Percentiles rank a stretch among this genome's conserved stretches.
Evolutionary conservation across 2,797 vertebrate species (phyloP).

Genomic region (Poecilia picta): DNA sequence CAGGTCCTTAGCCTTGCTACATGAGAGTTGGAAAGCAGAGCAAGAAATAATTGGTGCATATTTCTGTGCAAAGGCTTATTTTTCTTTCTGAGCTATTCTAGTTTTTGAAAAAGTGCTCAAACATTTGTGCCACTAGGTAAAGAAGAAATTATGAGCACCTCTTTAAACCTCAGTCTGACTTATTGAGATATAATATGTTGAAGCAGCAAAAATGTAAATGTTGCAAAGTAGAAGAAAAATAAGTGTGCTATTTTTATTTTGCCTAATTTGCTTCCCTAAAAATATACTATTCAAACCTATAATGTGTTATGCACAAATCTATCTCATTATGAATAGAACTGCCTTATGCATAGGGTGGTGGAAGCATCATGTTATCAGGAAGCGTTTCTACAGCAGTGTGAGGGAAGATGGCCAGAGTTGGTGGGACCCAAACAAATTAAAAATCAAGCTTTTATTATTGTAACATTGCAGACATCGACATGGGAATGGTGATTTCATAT

Average conservation of each 20-base stretch:
- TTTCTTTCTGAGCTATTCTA: background rate
- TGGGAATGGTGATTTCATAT: background rate
- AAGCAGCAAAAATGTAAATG: background rate
- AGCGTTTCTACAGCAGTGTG: too few relatives aligned
- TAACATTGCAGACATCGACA: background rate
- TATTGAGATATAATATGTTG: background rate
- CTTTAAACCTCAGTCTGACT: background rate
- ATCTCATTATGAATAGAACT: background rate
- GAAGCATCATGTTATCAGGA: background rate
- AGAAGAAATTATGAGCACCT: background rate
- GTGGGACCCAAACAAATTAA: background rate
- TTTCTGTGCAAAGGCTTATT: slow-evolving; percentile 48
- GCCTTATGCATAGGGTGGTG: background rate
- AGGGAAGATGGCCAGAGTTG: background rate
- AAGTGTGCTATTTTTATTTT: background rate
- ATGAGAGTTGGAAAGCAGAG: slow-evolving; percentile 50
- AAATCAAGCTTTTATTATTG: too few relatives aligned
- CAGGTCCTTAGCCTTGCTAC: slow-evolving; percentile 58
- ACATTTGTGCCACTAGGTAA: background rate
- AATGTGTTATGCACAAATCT: background rate
- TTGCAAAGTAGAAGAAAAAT: background rate
- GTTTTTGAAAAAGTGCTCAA: slow-evolving; percentile 5
- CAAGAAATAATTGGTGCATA: slow-evolving; percentile 53
- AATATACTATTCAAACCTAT: too few relatives aligned
- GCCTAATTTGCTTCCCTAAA: background rate